Conservation (phyloP, 2,113 vertebrate species). For the Benitochromis conjunctus region DNA sequence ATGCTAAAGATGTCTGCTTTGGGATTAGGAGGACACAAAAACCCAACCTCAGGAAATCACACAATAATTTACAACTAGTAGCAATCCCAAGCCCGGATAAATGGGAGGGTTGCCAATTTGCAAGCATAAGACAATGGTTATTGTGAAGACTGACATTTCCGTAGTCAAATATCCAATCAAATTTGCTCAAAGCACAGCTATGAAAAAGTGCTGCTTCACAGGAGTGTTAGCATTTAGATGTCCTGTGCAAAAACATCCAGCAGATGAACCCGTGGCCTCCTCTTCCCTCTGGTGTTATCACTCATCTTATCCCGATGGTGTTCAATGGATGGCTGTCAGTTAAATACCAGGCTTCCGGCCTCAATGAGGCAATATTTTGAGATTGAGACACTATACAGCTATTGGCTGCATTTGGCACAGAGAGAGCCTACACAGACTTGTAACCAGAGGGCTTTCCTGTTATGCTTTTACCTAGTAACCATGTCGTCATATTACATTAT, state of each 20-base stretch:
- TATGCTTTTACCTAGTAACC: neutral
- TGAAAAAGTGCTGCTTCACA: neutral
- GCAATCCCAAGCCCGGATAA: fast-evolving
- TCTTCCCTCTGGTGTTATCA: neutral
- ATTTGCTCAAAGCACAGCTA: neutral
- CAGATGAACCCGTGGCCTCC: constrained; percentile 9
- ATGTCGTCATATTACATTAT: neutral
- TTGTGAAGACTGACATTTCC: neutral
- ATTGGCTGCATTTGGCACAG: neutral
- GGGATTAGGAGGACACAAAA: neutral
- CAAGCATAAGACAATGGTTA: neutral
- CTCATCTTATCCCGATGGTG: neutral
- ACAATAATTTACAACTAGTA: fast-evolving
- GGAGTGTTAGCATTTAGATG: neutral
- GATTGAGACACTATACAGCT: neutral
- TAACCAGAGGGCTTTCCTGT: constrained; percentile 17
- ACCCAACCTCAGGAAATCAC: neutral
- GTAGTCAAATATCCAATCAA: fast-evolving
- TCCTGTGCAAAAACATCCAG: constrained; percentile 8
- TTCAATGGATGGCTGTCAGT: constrained; percentile 2
- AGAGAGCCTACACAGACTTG: neutral
- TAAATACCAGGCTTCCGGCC: constrained; percentile 17
- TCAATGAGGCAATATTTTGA: neutral
- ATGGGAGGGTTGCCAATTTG: neutral
- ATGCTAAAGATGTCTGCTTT: neutral